Percentiles rank a stretch among this genome's conserved stretches.
Conservation (phyloP, 2,888 invertebrate genomes). For the Lasioglossum marginatum region DNA sequence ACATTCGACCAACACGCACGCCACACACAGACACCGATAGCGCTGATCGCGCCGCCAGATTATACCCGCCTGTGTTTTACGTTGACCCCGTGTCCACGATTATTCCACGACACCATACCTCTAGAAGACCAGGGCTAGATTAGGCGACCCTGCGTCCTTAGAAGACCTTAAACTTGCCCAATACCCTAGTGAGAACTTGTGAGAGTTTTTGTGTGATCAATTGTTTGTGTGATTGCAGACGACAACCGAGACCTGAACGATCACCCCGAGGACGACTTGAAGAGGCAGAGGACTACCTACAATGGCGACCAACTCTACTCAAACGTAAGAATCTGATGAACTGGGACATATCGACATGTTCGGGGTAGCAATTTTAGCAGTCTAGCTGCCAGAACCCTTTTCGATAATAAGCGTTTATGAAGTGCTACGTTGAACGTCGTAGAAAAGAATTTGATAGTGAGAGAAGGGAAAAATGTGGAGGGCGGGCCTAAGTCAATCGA, state of each 20-base stretch:
- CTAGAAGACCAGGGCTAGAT: not conserved
- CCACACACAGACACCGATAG: conserved; percentile 10
- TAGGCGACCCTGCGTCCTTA: not conserved
- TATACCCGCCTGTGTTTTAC: conserved; percentile 1
- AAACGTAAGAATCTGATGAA: conserved; percentile 89
- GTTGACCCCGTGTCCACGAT: conserved; percentile 8
- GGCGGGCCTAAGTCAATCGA: conserved; percentile 56
- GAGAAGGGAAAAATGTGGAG: not conserved
- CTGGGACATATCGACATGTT: too few species aligned
- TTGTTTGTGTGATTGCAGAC: conserved; percentile 86
- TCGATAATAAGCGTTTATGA: too few species aligned
- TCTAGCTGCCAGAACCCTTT: too few species aligned
- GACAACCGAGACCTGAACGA: conserved; percentile 95
- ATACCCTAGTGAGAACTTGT: too few species aligned
- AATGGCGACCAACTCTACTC: conserved; percentile 96
- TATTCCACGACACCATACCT: not conserved
- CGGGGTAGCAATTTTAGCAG: too few species aligned
- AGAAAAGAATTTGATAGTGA: too few species aligned
- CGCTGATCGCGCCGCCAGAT: conserved; percentile 16
- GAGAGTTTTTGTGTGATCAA: not conserved
- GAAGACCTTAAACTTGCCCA: not conserved
- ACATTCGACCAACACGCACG: conserved; percentile 10
- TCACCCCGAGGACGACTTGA: conserved; percentile 94
- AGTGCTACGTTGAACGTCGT: too few species aligned
- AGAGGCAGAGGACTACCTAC: conserved; percentile 94